Evolutionary conservation across 2,113 vertebrate genomes (phyloP), one percentile per base, ranked within the genome.

Genomic region (Centropus unirufus): DNA sequence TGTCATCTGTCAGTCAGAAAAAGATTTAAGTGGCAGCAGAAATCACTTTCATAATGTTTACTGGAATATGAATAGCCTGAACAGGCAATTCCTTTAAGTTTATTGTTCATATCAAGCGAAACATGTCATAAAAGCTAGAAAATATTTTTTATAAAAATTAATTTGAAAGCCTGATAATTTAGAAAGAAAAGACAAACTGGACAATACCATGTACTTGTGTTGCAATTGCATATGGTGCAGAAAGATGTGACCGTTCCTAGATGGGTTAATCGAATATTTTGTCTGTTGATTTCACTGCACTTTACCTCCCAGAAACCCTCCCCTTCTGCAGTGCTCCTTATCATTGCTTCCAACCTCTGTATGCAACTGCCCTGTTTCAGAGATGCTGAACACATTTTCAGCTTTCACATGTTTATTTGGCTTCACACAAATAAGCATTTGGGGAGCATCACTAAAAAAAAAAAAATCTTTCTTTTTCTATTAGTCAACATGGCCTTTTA

Each of bases 1-100:
- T 94, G 89, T 93, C 95, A 96, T 87, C 89, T 95, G 86, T 81
- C 93, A 94, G 74, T 88, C 86, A 92, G 44, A 92, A 24, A 61
- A 92, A 90, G 76, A 93, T 66, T 86, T 90, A 93, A 92, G 34
- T 83, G 90, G 83, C 92, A 96, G 83, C 73, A 96, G 86, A 96
- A 95, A 90, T 92, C 44, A 94, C 87, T 90, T 96, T 75, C 68
- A 54, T 86, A 88, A 86, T 12, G 36, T 92, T 94, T 96, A 63
- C 39, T 67, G 67, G 52, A 94, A 94, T 93, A 94, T 57, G 79
- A 89, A 90, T 47, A 92, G 76, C 52, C 83, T 91, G 32, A 93
- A 78, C 32, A 92, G 68, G 86, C 86, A 94, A 76, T 93, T 89
- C n/a, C 39, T 63, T 93, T 34, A 83, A 84, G 89, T 89, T 83